phyloP scores from a whole-genome alignment of 1,140 invertebrate genomes.

The Drosophila pandora region DNA sequence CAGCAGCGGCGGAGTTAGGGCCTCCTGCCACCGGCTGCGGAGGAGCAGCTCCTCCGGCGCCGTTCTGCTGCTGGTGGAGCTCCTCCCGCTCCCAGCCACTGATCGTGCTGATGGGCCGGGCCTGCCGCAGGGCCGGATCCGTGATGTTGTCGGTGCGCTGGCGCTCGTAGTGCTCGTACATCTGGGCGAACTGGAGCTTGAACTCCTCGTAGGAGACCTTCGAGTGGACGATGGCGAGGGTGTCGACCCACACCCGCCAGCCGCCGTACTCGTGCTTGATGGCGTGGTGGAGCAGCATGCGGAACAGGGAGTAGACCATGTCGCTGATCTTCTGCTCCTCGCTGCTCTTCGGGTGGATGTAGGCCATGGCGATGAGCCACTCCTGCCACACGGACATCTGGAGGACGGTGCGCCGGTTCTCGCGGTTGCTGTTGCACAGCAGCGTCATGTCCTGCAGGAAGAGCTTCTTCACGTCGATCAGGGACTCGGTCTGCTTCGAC shows the following conservation, averaged over 20 bases:
- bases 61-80: slow-evolving; percentile 83
- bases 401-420: slow-evolving; percentile 97
- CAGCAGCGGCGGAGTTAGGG: slow-evolving; percentile 11
- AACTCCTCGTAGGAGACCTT: slow-evolving; percentile 99
- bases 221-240: slow-evolving; percentile 99
- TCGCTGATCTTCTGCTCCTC: slow-evolving; percentile 98
- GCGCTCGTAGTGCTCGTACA: slow-evolving; percentile 98
- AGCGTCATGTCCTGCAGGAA: slow-evolving; percentile 99
- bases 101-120: slow-evolving; percentile 97
- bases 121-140: slow-evolving; percentile 95
- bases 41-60: slow-evolving; percentile 56
- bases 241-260: slow-evolving; percentile 99
- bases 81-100: slow-evolving; percentile 94
- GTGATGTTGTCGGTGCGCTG: slow-evolving; percentile 97
- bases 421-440: slow-evolving; percentile 97
- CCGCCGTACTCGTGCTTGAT: slow-evolving; percentile 99
- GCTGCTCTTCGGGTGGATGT: slow-evolving; percentile 97
- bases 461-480: slow-evolving; percentile 97
- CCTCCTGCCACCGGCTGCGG: slow-evolving; percentile 21
- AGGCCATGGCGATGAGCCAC: slow-evolving; percentile 99
- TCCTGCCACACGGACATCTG: slow-evolving; percentile 99
- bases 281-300: slow-evolving; percentile 98
- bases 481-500: slow-evolving; percentile 95
- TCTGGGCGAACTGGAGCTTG: slow-evolving; percentile 96
- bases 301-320: slow-evolving; percentile 98